A percentile compares a stretch with the other conserved stretches of the same genome.
These are phyloP conservation scores for Aulostomus chinensis DNA, from an alignment of 2,797 vertebrate species.

Conservation along the genomic window DNA sequence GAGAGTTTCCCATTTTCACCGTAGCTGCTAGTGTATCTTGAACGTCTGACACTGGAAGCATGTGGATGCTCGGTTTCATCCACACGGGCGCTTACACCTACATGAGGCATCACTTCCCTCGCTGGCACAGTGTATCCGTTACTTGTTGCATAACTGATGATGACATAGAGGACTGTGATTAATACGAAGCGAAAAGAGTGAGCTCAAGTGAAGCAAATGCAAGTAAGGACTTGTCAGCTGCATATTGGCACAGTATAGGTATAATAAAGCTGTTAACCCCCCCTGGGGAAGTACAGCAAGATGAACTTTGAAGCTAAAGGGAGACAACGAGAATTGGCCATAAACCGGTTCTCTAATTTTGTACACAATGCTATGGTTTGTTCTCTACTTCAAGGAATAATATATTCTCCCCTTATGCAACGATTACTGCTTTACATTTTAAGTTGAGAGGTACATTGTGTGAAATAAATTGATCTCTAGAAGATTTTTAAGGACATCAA, in stretches of 20 bases:
- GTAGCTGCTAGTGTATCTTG: conserved; percentile 32
- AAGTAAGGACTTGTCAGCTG: conserved; percentile 11
- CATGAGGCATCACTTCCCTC: conserved; percentile 54
- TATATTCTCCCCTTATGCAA: too few species aligned
- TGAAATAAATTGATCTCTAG: too few species aligned
- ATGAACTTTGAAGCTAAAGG: too few species aligned
- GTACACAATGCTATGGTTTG: too few species aligned
- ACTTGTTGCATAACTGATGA: conserved; percentile 64
- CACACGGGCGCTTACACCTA: conserved; percentile 57
- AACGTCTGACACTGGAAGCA: conserved; percentile 43
- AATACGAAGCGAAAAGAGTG: conserved; percentile 50
- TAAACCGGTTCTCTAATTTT: too few species aligned
- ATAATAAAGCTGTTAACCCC: too few species aligned
- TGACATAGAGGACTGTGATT: conserved; percentile 40
- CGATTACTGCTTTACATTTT: too few species aligned
- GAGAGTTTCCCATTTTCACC: conserved; percentile 35
- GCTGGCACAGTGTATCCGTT: conserved; percentile 44
- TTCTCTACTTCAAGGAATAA: too few species aligned
- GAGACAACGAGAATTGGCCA: too few species aligned
- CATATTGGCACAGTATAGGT: conserved; percentile 9
- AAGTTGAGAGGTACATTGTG: too few species aligned
- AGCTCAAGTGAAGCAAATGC: conserved; percentile 43
- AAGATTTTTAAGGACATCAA: too few species aligned
- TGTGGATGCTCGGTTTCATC: conserved; percentile 56
- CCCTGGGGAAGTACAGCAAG: too few species aligned